These are phyloP conservation scores for Paracyclopina nana DNA, from an alignment of 1,140 invertebrate species.

Conservation along the genomic window DNA sequence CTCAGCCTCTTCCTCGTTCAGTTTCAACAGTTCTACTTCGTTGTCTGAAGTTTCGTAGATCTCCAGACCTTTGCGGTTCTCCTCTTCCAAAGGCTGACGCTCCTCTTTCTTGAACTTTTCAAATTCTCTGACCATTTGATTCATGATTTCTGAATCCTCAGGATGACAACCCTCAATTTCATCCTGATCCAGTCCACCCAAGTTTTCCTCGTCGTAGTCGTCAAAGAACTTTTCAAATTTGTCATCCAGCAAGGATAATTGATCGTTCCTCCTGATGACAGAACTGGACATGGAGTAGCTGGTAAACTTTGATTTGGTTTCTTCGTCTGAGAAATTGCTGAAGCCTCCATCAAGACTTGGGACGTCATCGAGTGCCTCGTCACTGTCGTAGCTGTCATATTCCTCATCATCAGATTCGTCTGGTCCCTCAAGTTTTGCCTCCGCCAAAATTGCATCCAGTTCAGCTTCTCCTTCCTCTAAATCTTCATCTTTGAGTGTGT, in stretches of 20 bases:
- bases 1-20: slow-evolving; percentile 38
- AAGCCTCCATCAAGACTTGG: slow-evolving; percentile 7
- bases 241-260: slow-evolving; percentile 61
- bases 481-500: not conserved
- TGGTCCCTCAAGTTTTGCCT: slow-evolving; percentile 12
- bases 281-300: slow-evolving; percentile 86
- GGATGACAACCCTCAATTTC: slow-evolving; percentile 64
- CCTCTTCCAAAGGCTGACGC: slow-evolving; percentile 17
- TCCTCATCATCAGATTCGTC: slow-evolving; percentile 20
- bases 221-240: slow-evolving; percentile 76
- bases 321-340: slow-evolving; percentile 35
- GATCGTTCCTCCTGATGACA: slow-evolving; percentile 63
- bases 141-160: slow-evolving; percentile 40
- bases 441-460: not conserved
- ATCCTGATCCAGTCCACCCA: slow-evolving; percentile 66
- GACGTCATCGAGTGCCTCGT: slow-evolving; percentile 26
- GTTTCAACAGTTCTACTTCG: slow-evolving; percentile 36
- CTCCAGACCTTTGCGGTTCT: slow-evolving; percentile 11
- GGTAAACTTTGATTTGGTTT: slow-evolving; percentile 71
- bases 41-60: slow-evolving; percentile 31
- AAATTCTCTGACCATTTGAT: slow-evolving; percentile 37
- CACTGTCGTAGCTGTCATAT: slow-evolving; percentile 21
- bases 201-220: slow-evolving; percentile 68
- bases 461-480: not conserved
- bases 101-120: slow-evolving; percentile 25